Base-by-base conservation (phyloP, 2,888 invertebrate genomes). In the Polyommatus icarus region DNA sequence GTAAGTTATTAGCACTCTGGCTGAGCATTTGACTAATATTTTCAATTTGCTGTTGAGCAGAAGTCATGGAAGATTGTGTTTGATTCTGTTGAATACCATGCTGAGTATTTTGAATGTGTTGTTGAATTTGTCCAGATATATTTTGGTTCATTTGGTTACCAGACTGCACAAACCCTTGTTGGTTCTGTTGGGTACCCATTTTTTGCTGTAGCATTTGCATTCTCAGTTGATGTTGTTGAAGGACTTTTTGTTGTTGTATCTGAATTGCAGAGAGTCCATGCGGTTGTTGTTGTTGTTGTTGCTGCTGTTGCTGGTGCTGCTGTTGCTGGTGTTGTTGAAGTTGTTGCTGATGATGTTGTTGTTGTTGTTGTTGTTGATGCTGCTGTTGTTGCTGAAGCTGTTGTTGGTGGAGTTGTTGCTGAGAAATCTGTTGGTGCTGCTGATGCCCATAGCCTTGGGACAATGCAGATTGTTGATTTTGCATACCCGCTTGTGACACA, bases 31-130 rank as follows among this genome's bases (percentile, higher is more conserved):
- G 96, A 71, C 94, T 94, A 29, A 95, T 95, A 73, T 95, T 92
- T 82, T 96, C 95, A 85, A 96, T 96, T 81, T 95, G 94, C 81
- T 96, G 95, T 81, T 93, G 93, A 24, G 96, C 96, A 71, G 95
- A 95, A 77, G 92, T 95, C 86, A 95, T 94, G 59, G 95, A 88
- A 24, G 90, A 91, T 73, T 83, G 86, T 1, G 90, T 87, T 81
- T 92, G 93, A 78, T 85, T 90, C 80, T 92, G 91, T 80, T 94
- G 94, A 79, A 94, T 85, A 80, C 91, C 91, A 80, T 93, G 93
- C 79, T 94, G 93, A 77, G 84, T 89, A 78, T 84, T 84, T 80
- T 88, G 93, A 76, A 93, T 90, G 78, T 93, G 92, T 81, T 93
- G 92, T 78, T 93, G 93, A 61, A 94, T 85, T 81, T 93, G 93